Conservation (phyloP, 2,113 vertebrate species). For the Dromiciops gliroides region DNA sequence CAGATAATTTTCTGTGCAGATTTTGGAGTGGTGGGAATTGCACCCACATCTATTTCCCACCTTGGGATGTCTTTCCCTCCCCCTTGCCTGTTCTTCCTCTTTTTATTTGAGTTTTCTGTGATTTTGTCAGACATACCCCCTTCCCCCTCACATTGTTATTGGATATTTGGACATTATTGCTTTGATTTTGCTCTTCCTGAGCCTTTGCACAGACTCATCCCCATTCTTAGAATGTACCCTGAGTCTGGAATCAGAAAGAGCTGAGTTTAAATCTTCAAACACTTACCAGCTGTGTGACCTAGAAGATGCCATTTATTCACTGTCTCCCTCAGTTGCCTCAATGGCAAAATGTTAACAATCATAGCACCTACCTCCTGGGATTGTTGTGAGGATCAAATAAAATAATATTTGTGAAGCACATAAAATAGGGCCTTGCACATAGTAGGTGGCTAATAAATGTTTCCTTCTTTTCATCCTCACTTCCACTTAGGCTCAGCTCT, state of each 20-base stretch:
- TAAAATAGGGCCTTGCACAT: neutral
- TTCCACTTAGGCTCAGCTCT: neutral
- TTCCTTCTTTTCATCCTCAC: neutral
- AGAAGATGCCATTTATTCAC: neutral
- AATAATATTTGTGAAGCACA: neutral
- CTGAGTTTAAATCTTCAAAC: neutral
- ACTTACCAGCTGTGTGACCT: neutral
- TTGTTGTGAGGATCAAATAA: neutral
- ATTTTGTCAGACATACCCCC: slow-evolving; percentile 29
- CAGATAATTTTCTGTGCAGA: slow-evolving; percentile 77
- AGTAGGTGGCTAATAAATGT: neutral
- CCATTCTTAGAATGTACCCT: neutral
- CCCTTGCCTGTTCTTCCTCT: slow-evolving; percentile 61
- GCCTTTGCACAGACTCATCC: neutral
- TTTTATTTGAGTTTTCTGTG: slow-evolving; percentile 53
- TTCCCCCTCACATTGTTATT: slow-evolving; percentile 44
- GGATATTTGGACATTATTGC: neutral
- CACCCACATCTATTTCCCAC: slow-evolving; percentile 70
- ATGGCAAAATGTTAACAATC: neutral
- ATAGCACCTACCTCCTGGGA: neutral
- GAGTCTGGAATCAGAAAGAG: neutral
- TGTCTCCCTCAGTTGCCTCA: neutral
- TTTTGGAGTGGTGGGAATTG: slow-evolving; percentile 78
- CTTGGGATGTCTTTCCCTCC: slow-evolving; percentile 60
- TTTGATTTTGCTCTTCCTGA: slow-evolving; percentile 39